Evolutionary conservation across 2,888 invertebrate genomes (phyloP).

Genomic region (Sinohyriopsis cumingii): DNA sequence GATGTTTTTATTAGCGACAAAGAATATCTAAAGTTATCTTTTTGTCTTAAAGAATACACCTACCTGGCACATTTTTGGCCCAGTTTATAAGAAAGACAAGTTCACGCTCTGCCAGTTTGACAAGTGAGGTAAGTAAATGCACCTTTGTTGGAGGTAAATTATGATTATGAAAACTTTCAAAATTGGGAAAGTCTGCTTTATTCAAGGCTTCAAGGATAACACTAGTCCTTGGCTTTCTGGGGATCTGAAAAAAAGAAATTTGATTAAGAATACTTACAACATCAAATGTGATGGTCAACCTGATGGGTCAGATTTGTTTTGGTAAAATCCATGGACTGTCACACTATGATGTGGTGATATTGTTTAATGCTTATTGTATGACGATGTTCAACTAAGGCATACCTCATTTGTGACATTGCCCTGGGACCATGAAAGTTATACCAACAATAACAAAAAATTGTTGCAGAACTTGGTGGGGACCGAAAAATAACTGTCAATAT

Average conservation of each 20-base stretch:
- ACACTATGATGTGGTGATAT: too few relatives aligned
- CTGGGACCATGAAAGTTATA: too few relatives aligned
- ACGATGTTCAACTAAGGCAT: too few relatives aligned
- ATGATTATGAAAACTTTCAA: conserved; percentile 63
- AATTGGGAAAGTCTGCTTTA: conserved; percentile 61
- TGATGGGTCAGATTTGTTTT: background rate
- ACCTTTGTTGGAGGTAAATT: conserved; percentile 54
- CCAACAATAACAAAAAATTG: too few relatives aligned
- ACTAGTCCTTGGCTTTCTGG: conserved; percentile 50
- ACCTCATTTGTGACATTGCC: too few relatives aligned
- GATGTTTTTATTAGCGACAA: too few relatives aligned
- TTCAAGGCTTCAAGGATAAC: conserved; percentile 57
- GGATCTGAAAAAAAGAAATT: conserved; percentile 39
- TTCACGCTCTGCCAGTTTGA: conserved; percentile 65
- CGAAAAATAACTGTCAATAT: too few relatives aligned
- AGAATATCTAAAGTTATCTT: background rate
- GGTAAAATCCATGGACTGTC: background rate
- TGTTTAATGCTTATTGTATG: too few relatives aligned
- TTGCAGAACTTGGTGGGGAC: too few relatives aligned
- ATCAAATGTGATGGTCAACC: background rate
- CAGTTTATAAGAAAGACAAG: conserved; percentile 67
- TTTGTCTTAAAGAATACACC: conserved; percentile 3
- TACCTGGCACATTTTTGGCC: conserved; percentile 69
- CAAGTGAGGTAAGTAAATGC: conserved; percentile 61
- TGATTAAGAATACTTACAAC: background rate